A percentile compares a stretch with the other conserved stretches of the same genome.
Conservation (phyloP, 2,113 vertebrate species). For the Catagonus wagneri region DNA sequence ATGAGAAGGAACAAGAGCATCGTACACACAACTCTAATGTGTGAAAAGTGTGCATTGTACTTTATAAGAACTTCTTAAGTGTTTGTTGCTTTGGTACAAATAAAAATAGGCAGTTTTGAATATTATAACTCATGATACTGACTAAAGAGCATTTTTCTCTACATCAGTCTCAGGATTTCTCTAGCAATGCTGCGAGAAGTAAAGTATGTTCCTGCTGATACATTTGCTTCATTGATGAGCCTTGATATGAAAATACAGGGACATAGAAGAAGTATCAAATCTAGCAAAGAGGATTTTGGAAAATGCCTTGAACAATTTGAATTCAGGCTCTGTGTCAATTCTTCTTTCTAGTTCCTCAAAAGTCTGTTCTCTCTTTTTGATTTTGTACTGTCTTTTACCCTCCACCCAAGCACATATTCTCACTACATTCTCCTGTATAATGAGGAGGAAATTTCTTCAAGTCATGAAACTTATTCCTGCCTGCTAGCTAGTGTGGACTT, state of each 20-base stretch:
- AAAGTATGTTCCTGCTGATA: neutral
- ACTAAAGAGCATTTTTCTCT: neutral
- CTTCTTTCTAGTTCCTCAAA: neutral
- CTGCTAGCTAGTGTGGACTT: neutral
- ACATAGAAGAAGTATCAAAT: neutral
- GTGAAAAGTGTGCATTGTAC: neutral
- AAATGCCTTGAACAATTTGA: neutral
- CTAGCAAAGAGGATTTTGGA: neutral
- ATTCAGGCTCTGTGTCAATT: neutral
- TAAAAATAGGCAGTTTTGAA: conserved; percentile 31
- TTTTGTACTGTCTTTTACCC: neutral
- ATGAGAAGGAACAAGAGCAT: neutral
- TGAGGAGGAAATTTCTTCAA: neutral
- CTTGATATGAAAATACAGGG: neutral
- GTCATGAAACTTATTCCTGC: neutral
- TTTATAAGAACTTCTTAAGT: neutral
- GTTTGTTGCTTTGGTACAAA: neutral
- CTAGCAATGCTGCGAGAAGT: neutral
- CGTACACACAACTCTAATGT: accelerated
- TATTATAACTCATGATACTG: neutral
- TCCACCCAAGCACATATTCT: neutral
- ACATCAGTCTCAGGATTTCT: neutral
- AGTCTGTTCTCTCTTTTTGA: neutral
- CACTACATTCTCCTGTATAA: neutral
- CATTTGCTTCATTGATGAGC: neutral